Evolutionary conservation across 2,888 invertebrate species (phyloP).

Genomic region (Phalera bucephala): DNA sequence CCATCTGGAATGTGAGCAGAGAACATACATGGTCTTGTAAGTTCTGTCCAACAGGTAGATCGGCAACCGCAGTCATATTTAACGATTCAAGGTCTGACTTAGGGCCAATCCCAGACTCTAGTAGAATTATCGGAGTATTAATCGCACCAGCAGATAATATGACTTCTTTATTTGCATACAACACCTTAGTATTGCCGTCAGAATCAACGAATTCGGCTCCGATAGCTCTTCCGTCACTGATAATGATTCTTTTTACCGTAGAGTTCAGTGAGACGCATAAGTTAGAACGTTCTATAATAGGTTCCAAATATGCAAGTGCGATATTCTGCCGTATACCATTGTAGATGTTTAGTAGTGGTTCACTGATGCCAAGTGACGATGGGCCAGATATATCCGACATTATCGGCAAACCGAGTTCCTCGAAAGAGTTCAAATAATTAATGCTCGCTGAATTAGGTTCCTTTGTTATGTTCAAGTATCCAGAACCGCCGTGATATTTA

Average conservation of each 20-base stretch:
- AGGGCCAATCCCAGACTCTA: conserved; percentile 19
- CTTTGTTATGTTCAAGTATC: conserved; percentile 20
- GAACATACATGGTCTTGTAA: conserved; percentile 9
- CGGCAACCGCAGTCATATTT: conserved; percentile 10
- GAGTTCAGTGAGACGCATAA: not conserved
- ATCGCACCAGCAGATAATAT: conserved; percentile 11
- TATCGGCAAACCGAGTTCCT: conserved; percentile 14
- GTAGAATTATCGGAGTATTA: conserved; percentile 11
- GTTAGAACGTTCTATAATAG: not conserved
- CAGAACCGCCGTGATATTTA: conserved; percentile 19
- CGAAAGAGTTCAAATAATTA: conserved; percentile 14
- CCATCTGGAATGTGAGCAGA: conserved; percentile 8
- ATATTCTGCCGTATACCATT: not conserved
- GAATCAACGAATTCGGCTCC: conserved; percentile 14
- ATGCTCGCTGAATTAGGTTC: conserved; percentile 9
- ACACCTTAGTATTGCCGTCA: not conserved
- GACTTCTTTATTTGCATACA: conserved; percentile 15
- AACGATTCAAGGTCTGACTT: conserved; percentile 8
- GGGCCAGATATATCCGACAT: conserved; percentile 29
- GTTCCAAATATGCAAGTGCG: not conserved
- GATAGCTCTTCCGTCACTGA: conserved; percentile 1
- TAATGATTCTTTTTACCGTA: not conserved
- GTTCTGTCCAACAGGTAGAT: conserved; percentile 19
- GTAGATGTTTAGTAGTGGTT: conserved; percentile 26
- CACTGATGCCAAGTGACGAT: conserved; percentile 21